Percentiles rank a stretch among this genome's conserved stretches.
These are phyloP conservation scores for Phaethon lepturus DNA, from an alignment of 2,113 vertebrate genomes.

Conservation along the genomic window DNA sequence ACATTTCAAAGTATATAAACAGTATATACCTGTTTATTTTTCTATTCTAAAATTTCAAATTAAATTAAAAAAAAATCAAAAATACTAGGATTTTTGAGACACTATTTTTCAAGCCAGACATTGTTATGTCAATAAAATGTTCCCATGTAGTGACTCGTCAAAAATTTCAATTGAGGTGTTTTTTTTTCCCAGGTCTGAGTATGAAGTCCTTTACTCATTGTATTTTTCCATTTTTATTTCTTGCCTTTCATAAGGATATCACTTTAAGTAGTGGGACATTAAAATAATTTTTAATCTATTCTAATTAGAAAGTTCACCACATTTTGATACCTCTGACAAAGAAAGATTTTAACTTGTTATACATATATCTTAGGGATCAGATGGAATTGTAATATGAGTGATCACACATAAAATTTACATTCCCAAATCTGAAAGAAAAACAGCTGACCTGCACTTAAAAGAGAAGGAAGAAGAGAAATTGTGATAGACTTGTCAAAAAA, in stretches of 20 bases:
- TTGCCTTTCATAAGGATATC: not conserved
- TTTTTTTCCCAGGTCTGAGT: not conserved
- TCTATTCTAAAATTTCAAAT: not conserved
- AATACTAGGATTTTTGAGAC: rapidly evolving
- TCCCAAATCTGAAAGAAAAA: not conserved
- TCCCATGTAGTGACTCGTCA: not conserved
- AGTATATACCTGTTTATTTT: not conserved
- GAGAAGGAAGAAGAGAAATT: not conserved
- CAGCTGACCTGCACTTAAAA: not conserved
- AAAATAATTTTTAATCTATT: not conserved
- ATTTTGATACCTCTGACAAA: not conserved
- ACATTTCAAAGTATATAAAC: not conserved
- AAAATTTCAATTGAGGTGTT: not conserved
- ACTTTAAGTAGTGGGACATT: not conserved
- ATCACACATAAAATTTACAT: not conserved
- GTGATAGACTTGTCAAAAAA: not conserved
- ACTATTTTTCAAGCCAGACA: not conserved
- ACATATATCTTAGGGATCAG: not conserved
- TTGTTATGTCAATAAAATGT: not conserved
- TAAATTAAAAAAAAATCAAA: not conserved
- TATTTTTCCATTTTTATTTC: not conserved
- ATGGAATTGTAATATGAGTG: not conserved
- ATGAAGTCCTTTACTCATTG: not conserved
- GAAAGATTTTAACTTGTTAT: not conserved
- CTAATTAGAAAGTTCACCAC: not conserved